These are phyloP conservation scores for Ochropacha duplaris DNA, from an alignment of 2,888 invertebrate genomes.

Conservation along the genomic window DNA sequence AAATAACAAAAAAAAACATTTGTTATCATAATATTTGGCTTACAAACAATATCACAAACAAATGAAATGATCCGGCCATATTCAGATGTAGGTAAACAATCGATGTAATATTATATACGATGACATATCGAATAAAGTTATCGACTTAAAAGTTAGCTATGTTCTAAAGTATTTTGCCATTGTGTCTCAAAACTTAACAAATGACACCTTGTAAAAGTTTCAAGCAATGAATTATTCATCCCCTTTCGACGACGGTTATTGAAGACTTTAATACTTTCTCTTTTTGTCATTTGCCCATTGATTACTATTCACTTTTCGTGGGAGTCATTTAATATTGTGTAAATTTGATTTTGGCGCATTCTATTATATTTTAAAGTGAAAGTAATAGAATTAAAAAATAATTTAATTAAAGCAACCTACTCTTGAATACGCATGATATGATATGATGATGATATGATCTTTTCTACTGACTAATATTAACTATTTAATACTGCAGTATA, in stretches of 20 bases:
- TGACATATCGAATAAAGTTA: constrained; percentile 53
- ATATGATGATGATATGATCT: no score
- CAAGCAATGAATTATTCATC: constrained; percentile 45
- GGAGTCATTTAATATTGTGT: neutral
- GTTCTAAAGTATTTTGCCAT: constrained; percentile 38
- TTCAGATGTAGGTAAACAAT: constrained; percentile 10
- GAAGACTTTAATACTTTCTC: constrained; percentile 32
- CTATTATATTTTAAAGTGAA: no score
- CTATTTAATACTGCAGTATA: no score
- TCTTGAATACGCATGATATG: no score
- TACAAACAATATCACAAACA: neutral
- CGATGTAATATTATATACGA: constrained; percentile 38
- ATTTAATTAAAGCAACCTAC: no score
- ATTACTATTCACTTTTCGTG: constrained; percentile 4
- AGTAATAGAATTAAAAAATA: no score
- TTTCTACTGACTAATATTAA: no score
- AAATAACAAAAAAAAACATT: neutral
- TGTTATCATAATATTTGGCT: neutral
- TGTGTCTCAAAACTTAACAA: constrained; percentile 43
- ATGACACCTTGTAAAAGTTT: constrained; percentile 49
- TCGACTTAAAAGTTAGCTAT: constrained; percentile 32
- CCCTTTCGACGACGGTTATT: constrained; percentile 35
- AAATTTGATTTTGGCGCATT: no score
- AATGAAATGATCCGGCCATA: neutral
- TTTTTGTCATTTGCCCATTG: constrained; percentile 26